Conservation (phyloP, 2,797 vertebrate genomes). For the Taenioides sp. region DNA sequence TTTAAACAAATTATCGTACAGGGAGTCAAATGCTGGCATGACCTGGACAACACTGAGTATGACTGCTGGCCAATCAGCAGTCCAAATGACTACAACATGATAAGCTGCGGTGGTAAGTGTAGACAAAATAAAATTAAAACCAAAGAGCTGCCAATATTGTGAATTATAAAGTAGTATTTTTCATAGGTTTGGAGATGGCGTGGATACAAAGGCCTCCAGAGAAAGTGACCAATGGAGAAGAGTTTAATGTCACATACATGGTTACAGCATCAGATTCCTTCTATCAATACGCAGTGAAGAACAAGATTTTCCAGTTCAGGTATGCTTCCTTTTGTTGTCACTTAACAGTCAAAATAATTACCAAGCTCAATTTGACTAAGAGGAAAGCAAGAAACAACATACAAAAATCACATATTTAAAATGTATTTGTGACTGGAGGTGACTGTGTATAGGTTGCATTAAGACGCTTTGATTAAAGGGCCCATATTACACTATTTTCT, state of each 20-base stretch:
- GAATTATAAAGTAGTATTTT: slow-evolving; percentile 10
- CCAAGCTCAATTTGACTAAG: slow-evolving; percentile 5
- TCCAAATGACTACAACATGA: slow-evolving; percentile 78
- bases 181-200: slow-evolving; percentile 77
- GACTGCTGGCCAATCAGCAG: slow-evolving; percentile 78
- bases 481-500: no score
- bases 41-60: slow-evolving; percentile 78
- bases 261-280: slow-evolving; percentile 75
- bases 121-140: background rate
- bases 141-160: background rate
- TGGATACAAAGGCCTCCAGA: slow-evolving; percentile 78
- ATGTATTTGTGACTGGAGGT: background rate
- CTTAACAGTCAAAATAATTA: slow-evolving; percentile 13
- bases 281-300: slow-evolving; percentile 70
- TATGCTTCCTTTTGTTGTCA: slow-evolving; percentile 34
- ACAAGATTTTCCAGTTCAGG: slow-evolving; percentile 79
- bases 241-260: slow-evolving; percentile 77
- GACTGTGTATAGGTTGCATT: background rate
- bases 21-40: slow-evolving; percentile 74
- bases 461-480: no score
- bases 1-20: slow-evolving; percentile 27
- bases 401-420: background rate
- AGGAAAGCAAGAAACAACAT: background rate
- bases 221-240: slow-evolving; percentile 72
- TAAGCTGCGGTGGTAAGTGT: slow-evolving; percentile 72